Base-by-base conservation (phyloP, 2,888 invertebrate genomes). In the Nyleta sp. region DNA sequence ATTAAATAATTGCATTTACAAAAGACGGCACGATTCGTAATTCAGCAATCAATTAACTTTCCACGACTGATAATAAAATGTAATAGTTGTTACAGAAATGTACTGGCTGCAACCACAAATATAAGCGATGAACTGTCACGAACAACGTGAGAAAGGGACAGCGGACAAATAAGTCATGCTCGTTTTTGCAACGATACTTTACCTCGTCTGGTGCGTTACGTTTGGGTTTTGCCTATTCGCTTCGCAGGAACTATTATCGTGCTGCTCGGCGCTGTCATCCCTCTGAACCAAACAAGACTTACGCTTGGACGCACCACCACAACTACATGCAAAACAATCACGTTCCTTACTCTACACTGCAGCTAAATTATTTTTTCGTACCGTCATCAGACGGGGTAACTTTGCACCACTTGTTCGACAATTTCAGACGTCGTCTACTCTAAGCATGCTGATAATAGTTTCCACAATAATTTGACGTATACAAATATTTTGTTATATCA, bases 271-370 rank as follows among this genome's bases (percentile, higher is more conserved):
- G 87, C 91, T 91, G 86, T 91, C 91, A 86, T 90, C 91, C 85
- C 92, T 92, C 89, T 93, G 93, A 83, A 93, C 93, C 91, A 94
- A 92, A 91, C 94, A 94, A 88, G 94, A 92, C 91, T 94, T 94
- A 84, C 93, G 94, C 91, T 93, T 93, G 87, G 92, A 92, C 86
- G 92, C 92, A 86, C 92, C 92, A 90, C 92, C 92, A 91, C 93
- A 93, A 91, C 93, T 93, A 92, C 87, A 91, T 91, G 91, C 91
- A 89, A 89, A 89, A 87, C 86, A 90, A 88, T 86, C 85, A 89
- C 86, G 86, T 87, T 87, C 87, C 88, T 86, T 89, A 87, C 88
- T 88, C 86, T 86, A 84, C 81, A 78, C 83, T 78, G 79, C 85
- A 82, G 84, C 85, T 84, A 80, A 68, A 59, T 48, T 55, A 6